phyloP scores from a whole-genome alignment of 1,140 invertebrate genomes.

The Aricia agestis region DNA sequence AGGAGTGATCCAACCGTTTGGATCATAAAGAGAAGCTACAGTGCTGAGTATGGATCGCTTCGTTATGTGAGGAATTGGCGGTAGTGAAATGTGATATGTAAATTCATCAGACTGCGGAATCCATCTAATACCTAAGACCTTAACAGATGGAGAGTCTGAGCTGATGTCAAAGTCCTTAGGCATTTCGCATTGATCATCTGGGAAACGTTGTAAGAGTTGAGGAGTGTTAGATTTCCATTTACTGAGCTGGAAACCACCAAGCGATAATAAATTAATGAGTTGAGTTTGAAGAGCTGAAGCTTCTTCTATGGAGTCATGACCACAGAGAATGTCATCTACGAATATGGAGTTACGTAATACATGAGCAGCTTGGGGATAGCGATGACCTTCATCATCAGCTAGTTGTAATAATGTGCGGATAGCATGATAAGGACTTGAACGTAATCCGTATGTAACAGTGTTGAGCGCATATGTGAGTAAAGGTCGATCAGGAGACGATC shows the following conservation, averaged over 20 bases:
- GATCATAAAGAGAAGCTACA: conserved; percentile 28
- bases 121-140: conserved; percentile 2
- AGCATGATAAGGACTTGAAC: conserved; percentile 8
- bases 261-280: conserved; percentile 4
- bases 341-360: not conserved
- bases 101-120: conserved; percentile 6
- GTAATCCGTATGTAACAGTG: conserved; percentile 12
- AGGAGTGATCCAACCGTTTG: conserved; percentile 27
- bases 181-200: conserved; percentile 29
- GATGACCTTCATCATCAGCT: conserved; percentile 3
- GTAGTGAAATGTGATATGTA: conserved; percentile 12
- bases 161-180: conserved; percentile 19
- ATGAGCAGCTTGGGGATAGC: conserved; percentile 5
- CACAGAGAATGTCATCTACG: not conserved
- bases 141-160: not conserved
- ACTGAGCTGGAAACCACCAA: conserved; percentile 13
- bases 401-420: not conserved
- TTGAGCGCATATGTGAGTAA: conserved; percentile 8
- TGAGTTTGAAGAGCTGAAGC: not conserved
- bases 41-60: conserved; percentile 27
- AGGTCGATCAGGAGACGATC: not conserved
- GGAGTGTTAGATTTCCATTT: conserved; percentile 3
- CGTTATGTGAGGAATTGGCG: conserved; percentile 10
- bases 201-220: conserved; percentile 18
- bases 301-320: conserved; percentile 15